Conservation (phyloP, 2,113 vertebrate genomes). For the Neopipo cinnamomea region DNA sequence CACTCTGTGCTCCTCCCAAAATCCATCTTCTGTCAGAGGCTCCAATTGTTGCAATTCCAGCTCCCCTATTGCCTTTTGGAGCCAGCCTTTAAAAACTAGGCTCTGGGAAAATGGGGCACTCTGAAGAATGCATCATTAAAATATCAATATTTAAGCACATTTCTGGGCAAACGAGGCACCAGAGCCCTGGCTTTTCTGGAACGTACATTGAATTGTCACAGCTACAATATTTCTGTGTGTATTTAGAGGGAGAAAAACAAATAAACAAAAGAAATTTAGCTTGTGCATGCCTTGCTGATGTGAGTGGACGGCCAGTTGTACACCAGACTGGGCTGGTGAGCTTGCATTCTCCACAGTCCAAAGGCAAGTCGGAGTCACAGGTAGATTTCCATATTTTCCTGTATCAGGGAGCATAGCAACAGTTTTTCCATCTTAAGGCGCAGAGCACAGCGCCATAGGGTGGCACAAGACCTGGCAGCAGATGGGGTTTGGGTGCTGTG, state of each 20-base stretch:
- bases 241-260: not conserved
- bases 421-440: accelerated
- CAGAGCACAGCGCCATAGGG: accelerated
- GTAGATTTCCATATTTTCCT: accelerated
- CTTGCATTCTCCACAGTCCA: accelerated
- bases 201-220: not conserved
- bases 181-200: not conserved
- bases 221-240: not conserved
- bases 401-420: accelerated
- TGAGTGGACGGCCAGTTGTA: accelerated
- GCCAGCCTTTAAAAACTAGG: not conserved
- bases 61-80: not conserved
- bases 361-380: accelerated
- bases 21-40: not conserved
- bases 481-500: accelerated
- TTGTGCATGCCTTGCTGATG: accelerated
- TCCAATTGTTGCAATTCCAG: not conserved
- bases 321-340: not conserved
- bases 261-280: too few species aligned
- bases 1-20: not conserved
- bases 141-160: not conserved
- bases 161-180: not conserved
- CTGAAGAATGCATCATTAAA: not conserved
- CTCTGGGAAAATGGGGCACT: not conserved
- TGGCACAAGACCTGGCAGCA: accelerated